These are phyloP conservation scores for Panthera tigris DNA, from an alignment of 2,113 vertebrate species.

Conservation along the genomic window DNA sequence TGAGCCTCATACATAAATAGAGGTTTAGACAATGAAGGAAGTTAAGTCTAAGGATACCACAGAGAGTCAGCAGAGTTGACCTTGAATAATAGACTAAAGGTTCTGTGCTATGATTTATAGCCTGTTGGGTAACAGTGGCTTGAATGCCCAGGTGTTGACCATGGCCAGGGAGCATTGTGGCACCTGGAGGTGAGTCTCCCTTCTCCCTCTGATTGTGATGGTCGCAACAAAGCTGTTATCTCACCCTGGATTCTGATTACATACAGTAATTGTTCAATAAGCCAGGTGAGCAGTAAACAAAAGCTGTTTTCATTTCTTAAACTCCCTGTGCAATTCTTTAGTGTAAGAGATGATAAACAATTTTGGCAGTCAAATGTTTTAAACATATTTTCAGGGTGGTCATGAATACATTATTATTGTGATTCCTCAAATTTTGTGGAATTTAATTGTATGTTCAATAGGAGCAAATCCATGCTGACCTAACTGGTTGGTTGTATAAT, in stretches of 20 bases:
- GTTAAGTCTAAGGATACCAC: background rate
- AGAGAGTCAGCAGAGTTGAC: background rate
- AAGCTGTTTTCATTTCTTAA: constrained; percentile 38
- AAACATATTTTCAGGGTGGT: background rate
- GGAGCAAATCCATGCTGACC: constrained; percentile 47
- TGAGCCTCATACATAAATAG: background rate
- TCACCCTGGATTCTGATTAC: constrained; percentile 24
- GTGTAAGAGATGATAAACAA: constrained; percentile 28
- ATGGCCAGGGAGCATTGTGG: background rate
- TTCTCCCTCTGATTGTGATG: background rate
- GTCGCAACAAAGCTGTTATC: constrained; percentile 3
- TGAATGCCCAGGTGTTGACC: background rate
- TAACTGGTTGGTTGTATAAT: constrained; percentile 28
- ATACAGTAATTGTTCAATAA: constrained; percentile 12
- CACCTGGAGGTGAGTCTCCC: background rate
- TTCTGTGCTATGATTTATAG: background rate
- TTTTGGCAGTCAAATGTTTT: constrained; percentile 12
- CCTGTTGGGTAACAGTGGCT: background rate
- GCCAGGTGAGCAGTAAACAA: constrained; percentile 46
- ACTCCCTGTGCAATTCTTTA: background rate
- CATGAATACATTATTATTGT: constrained; percentile 22
- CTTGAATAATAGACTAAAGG: background rate
- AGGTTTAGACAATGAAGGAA: background rate
- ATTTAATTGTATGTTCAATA: constrained; percentile 45
- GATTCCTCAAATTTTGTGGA: constrained; percentile 2